phyloP scores from a whole-genome alignment of 2,113 vertebrate species.

The Guaruba guarouba region DNA sequence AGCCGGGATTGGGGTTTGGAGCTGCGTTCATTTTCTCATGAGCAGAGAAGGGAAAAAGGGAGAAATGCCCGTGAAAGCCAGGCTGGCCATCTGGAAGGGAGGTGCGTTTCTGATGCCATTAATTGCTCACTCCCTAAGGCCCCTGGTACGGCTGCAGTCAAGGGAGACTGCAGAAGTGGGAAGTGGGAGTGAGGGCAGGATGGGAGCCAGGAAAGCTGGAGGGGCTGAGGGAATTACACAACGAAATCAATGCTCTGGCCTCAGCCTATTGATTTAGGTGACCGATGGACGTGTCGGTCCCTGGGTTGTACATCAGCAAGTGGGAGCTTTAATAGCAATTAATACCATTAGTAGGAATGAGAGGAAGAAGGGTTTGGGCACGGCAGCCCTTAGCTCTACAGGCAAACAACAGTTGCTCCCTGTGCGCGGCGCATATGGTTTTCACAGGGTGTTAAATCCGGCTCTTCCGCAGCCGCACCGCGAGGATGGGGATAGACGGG shows the following conservation, averaged over 20 bases:
- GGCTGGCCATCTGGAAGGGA: slow-evolving; percentile 43
- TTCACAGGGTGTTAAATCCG: not conserved
- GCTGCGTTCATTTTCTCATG: accelerated
- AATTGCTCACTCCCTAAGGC: slow-evolving; percentile 1
- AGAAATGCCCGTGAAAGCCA: not conserved
- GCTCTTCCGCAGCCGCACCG: not conserved
- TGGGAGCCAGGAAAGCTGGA: not conserved
- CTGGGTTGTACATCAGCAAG: not conserved
- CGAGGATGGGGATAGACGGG: accelerated
- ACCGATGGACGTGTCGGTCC: accelerated
- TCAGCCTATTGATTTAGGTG: not conserved
- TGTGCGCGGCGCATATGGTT: accelerated
- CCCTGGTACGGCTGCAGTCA: not conserved
- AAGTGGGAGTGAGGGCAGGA: not conserved
- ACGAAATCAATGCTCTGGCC: not conserved
- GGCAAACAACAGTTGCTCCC: not conserved
- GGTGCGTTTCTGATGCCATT: not conserved
- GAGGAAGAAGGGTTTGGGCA: not conserved
- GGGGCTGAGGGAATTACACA: not conserved
- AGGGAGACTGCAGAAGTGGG: not conserved
- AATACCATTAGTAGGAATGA: not conserved
- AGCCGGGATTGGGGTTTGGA: not conserved
- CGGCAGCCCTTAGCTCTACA: not conserved
- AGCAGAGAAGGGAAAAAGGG: not conserved
- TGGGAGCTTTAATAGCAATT: not conserved